A percentile compares a stretch with the other conserved stretches of the same genome.
Conservation (phyloP, 2,113 vertebrate genomes). For the Orientallactaga bullata region DNA sequence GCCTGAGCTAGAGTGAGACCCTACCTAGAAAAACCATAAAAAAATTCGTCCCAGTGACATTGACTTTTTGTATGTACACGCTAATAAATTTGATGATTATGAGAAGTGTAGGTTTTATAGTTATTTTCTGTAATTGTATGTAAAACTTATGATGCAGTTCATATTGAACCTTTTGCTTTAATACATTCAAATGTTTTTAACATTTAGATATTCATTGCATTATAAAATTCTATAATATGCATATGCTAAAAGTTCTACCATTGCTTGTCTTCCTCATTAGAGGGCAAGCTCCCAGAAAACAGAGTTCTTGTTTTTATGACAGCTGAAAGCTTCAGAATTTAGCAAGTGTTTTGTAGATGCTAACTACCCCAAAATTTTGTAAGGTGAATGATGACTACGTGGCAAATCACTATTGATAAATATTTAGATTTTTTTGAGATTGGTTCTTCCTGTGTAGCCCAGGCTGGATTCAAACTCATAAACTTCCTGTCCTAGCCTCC, state of each 20-base stretch:
- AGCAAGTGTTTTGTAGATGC: neutral
- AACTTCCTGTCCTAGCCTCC: too few relatives aligned
- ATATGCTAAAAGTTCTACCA: constrained; percentile 12
- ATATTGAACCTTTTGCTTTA: constrained; percentile 4
- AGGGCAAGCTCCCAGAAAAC: neutral
- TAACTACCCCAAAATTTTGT: neutral
- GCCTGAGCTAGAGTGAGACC: too few relatives aligned
- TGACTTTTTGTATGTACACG: neutral
- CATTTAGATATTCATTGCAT: neutral
- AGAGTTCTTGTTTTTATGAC: neutral
- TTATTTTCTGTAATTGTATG: constrained; percentile 22
- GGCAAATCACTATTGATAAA: neutral
- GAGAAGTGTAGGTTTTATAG: neutral
- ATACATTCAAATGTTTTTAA: neutral
- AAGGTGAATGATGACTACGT: constrained; percentile 22
- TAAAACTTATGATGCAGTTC: constrained; percentile 16
- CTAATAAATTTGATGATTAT: neutral
- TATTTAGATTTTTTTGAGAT: neutral
- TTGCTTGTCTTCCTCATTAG: neutral
- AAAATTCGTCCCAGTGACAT: too few relatives aligned
- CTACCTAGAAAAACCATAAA: too few relatives aligned
- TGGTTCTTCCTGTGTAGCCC: neutral
- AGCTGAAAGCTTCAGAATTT: neutral
- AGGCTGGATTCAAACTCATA: neutral
- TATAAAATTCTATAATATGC: constrained; percentile 1